Percentiles rank a stretch among this genome's conserved stretches.
Evolutionary conservation across 1,140 invertebrate genomes (phyloP).

Genomic region (Micrasema longulum): DNA sequence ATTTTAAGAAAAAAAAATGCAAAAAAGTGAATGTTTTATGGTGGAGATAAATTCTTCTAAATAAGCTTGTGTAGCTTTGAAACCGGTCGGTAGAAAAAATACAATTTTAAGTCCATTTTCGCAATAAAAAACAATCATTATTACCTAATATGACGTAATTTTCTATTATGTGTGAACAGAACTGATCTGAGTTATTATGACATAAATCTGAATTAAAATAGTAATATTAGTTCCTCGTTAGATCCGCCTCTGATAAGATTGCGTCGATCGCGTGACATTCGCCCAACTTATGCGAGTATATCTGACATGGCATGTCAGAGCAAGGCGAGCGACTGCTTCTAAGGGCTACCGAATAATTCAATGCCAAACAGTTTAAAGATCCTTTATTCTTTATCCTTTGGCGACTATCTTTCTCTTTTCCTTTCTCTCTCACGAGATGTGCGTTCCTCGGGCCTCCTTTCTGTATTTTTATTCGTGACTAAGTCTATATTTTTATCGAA

Average conservation of each 20-base stretch:
- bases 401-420: conserved; percentile 10
- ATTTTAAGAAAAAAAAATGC: no score
- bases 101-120: no score
- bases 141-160: no score
- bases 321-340: conserved; percentile 18
- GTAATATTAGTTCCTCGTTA: not conserved
- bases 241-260: conserved; percentile 16
- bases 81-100: no score
- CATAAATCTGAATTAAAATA: no score
- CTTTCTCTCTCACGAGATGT: conserved; percentile 8
- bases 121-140: no score
- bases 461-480: not conserved
- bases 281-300: conserved; percentile 42
- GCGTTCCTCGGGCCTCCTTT: not conserved
- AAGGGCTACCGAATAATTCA: conserved; percentile 45
- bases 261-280: conserved; percentile 42
- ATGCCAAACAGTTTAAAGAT: conserved; percentile 45
- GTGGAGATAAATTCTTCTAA: no score
- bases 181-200: no score
- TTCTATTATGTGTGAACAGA: no score
- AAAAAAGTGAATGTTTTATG: no score
- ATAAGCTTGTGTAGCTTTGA: no score
- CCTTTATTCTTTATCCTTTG: conserved; percentile 34
- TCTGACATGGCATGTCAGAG: conserved; percentile 27
- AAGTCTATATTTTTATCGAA: no score